Conservation (phyloP, 2,113 vertebrate species). For the Cheirogaleus medius region DNA sequence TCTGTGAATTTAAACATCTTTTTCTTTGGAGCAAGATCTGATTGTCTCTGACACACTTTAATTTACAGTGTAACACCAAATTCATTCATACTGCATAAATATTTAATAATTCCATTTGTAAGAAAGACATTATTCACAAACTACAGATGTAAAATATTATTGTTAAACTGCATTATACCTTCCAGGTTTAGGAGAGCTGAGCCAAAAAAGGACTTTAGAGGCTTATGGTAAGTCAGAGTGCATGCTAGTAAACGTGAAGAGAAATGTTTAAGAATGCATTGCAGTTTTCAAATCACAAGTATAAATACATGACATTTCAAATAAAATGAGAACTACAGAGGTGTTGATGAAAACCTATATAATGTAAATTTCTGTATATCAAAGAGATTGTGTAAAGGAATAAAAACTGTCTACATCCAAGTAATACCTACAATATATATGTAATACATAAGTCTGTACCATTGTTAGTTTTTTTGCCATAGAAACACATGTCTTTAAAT, state of each 20-base stretch:
- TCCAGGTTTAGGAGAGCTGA: conserved; percentile 50
- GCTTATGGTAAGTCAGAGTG: neutral
- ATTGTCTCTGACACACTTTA: conserved; percentile 39
- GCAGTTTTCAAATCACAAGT: conserved; percentile 29
- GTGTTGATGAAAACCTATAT: neutral
- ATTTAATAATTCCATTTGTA: conserved; percentile 61
- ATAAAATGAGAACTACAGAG: neutral
- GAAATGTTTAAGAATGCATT: conserved; percentile 14
- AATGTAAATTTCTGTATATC: neutral
- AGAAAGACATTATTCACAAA: conserved; percentile 65
- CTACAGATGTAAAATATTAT: conserved; percentile 64
- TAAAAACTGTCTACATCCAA: conserved; percentile 3
- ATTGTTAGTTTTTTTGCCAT: neutral
- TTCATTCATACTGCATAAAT: conserved; percentile 43
- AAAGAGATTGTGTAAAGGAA: neutral
- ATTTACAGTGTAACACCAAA: conserved; percentile 39
- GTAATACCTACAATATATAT: neutral
- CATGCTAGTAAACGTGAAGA: neutral
- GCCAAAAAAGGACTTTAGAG: conserved; percentile 55
- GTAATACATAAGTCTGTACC: neutral
- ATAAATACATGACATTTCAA: conserved; percentile 22
- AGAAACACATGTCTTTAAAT: neutral
- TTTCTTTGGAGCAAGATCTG: neutral
- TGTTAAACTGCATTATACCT: conserved; percentile 63
- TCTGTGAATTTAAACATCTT: conserved; percentile 52